Evolutionary conservation across 2,113 vertebrate genomes (phyloP), one percentile per base, ranked within the genome.

Genomic region (Formicarius rufipectus): DNA sequence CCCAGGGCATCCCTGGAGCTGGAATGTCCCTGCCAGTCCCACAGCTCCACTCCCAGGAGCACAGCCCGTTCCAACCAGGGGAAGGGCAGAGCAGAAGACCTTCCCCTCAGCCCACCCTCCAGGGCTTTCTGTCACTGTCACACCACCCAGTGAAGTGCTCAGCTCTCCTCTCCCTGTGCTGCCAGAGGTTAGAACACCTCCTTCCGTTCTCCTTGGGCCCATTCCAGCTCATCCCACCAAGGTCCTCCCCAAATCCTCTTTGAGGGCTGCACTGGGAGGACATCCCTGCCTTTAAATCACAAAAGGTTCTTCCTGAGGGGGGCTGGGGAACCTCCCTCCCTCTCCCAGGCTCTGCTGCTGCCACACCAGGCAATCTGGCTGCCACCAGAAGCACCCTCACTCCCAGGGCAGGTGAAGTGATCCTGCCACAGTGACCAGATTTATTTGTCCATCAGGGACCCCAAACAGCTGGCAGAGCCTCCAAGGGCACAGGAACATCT

Each of bases 401-500:
- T 4, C 4, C 31, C 40, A 60, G 52, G 58, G 22, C 76, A 80
- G 44, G 21, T 14, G 21, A 49, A 75, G 33, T 1, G 0, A 40
- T 52, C 52, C 56, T 49, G 55, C 66, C n/a, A 13, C 22, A 31
- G 0, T 2, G 4, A 14, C 22, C 60, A 42, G 20, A 22, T 35
- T 14, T 12, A 35, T 31, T 22, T 24, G 42, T 35, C 20, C 14
- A 25, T 16, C 23, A 66, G 71, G 83, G 42, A 11, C 11, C 49
- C 20, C 71, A 30, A 10, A 25, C 3, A 27, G 53, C 60, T 22
- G 30, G 68, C 39, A 39, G 52, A 68, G 35, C 30, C 9, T 7
- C 0, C 1, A 24, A 6, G 25, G 3, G 3, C 10, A 33, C 35
- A 83, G 58, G 35, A 87, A n/a, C 27, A 20, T 5, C 4, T 60